phyloP scores from a whole-genome alignment of 92 coral and sea anemone genomes.

The Parazoanthus darwini region DNA sequence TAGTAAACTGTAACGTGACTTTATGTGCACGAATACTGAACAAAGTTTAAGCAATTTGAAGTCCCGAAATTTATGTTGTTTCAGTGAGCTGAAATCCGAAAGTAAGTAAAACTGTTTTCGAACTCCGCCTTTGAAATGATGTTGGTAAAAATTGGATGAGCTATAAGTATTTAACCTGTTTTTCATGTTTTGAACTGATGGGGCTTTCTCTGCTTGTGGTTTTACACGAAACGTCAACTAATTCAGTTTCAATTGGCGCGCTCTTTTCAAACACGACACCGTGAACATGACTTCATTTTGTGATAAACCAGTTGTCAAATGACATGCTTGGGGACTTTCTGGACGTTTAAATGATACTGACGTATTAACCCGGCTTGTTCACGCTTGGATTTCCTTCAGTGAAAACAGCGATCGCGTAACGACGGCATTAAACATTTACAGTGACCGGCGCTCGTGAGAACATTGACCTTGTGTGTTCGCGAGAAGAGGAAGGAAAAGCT shows the following conservation, averaged over 20 bases:
- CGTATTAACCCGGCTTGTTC: conserved; percentile 18
- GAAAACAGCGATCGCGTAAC: not conserved
- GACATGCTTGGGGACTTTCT: not conserved
- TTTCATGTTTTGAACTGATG: not conserved
- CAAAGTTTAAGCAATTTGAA: too few species aligned
- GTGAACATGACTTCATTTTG: not conserved
- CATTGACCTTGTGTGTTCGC: conserved; percentile 8
- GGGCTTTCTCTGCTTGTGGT: not conserved
- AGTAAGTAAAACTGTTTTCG: too few species aligned
- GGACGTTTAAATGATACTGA: not conserved
- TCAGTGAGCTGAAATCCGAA: too few species aligned
- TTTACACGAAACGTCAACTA: not conserved
- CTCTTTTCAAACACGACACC: not conserved
- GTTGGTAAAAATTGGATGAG: too few species aligned
- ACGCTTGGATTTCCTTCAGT: conserved; percentile 15
- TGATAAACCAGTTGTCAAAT: not conserved
- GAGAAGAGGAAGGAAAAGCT: not conserved
- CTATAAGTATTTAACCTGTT: too few species aligned
- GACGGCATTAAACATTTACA: conserved; percentile 17
- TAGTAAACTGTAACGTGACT: too few species aligned
- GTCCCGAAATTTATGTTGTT: too few species aligned
- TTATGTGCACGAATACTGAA: too few species aligned
- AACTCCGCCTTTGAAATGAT: too few species aligned
- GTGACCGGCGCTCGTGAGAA: conserved; percentile 7
- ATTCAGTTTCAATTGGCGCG: not conserved